Percentiles rank a stretch among this genome's conserved stretches.
Evolutionary conservation across 2,113 vertebrate species (phyloP).

Genomic region (Callipepla squamata): DNA sequence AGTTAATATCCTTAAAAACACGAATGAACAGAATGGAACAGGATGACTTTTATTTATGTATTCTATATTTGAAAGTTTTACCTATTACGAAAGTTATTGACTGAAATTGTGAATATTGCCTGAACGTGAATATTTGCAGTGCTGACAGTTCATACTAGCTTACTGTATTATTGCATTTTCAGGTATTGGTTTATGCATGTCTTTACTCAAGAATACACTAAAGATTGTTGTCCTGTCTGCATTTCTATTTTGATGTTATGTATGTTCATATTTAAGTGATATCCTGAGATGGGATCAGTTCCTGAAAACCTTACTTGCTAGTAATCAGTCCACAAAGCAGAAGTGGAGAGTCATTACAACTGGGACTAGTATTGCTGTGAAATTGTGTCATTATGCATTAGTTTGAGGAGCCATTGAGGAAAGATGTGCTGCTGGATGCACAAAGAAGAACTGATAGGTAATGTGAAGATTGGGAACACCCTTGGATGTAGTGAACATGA

Average conservation of each 20-base stretch:
- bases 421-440: not conserved
- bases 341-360: conserved; percentile 46
- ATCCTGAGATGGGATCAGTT: not conserved
- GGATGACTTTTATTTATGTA: conserved; percentile 45
- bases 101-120: conserved; percentile 47
- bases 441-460: not conserved
- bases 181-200: conserved; percentile 45
- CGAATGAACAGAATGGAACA: not conserved
- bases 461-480: too few relatives aligned
- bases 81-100: conserved; percentile 24
- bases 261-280: conserved; percentile 35
- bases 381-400: conserved; percentile 20
- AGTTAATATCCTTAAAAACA: not conserved
- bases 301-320: not conserved
- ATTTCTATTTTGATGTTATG: conserved; percentile 45
- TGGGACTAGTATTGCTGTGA: conserved; percentile 60
- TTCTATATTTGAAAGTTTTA: conserved; percentile 49
- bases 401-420: not conserved
- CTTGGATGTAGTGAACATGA: too few relatives aligned
- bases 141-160: conserved; percentile 24
- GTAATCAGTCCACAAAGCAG: conserved; percentile 45
- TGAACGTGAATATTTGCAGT: conserved; percentile 3
- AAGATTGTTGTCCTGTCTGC: conserved; percentile 30
- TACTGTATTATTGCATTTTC: conserved; percentile 51
- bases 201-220: conserved; percentile 39